phyloP scores from a whole-genome alignment of 2,797 vertebrate genomes.

The Danio jaintianensis region DNA sequence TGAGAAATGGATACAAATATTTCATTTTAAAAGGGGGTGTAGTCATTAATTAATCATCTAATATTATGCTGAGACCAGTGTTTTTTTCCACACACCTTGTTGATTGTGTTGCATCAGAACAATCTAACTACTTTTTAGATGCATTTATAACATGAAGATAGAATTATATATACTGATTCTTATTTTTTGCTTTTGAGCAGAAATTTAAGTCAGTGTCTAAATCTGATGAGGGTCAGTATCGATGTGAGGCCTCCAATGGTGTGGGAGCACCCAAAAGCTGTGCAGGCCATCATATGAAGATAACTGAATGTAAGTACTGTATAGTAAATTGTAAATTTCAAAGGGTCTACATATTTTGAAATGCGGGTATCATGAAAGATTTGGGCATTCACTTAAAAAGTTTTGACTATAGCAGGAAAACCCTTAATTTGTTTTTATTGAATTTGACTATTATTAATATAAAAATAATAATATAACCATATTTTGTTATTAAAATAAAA shows the following conservation, averaged over 20 bases:
- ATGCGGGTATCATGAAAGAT: not conserved
- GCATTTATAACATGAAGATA: not conserved
- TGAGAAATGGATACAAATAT: too few species aligned
- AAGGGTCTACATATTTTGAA: slow-evolving; percentile 1
- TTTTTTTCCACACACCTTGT: too few species aligned
- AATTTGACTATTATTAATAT: too few species aligned
- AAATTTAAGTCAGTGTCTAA: slow-evolving; percentile 76
- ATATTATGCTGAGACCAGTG: too few species aligned
- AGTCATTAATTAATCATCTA: too few species aligned
- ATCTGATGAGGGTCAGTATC: slow-evolving; percentile 75
- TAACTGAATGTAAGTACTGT: slow-evolving; percentile 77
- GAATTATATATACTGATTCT: not conserved
- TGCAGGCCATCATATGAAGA: slow-evolving; percentile 72
- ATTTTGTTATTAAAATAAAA: too few species aligned
- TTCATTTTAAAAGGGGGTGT: too few species aligned
- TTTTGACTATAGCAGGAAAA: not conserved
- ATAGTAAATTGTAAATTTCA: not conserved
- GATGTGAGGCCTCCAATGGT: slow-evolving; percentile 80
- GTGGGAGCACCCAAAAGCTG: slow-evolving; percentile 81
- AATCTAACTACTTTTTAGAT: not conserved
- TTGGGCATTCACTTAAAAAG: not conserved
- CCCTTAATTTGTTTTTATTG: too few species aligned
- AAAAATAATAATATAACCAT: too few species aligned
- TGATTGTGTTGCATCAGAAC: too few species aligned
- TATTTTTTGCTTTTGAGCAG: slow-evolving; percentile 67